Conservation (phyloP, 1,140 invertebrate genomes). For the Orchestia grillus region DNA sequence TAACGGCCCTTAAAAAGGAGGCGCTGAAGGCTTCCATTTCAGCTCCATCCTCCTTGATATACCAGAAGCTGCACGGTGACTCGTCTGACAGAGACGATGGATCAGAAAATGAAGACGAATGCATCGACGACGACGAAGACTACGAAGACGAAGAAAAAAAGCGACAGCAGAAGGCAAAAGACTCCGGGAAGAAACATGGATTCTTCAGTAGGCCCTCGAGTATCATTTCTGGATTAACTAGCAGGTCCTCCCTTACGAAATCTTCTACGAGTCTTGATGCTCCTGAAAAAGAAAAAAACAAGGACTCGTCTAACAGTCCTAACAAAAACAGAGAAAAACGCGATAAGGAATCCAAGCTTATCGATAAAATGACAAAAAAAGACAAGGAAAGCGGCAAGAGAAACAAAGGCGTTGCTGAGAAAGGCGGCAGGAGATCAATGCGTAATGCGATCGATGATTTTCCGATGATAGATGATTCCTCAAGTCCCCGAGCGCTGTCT, state of each 20-base stretch:
- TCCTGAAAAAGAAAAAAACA: slow-evolving; percentile 58
- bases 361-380: slow-evolving; percentile 56
- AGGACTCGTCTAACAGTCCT: background rate
- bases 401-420: background rate
- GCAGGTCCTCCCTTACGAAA: slow-evolving; percentile 57
- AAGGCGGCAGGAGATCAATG: slow-evolving; percentile 57
- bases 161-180: background rate
- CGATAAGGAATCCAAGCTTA: slow-evolving; percentile 47
- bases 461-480: slow-evolving; percentile 65
- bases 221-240: slow-evolving; percentile 59
- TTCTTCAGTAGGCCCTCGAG: slow-evolving; percentile 60
- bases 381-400: slow-evolving; percentile 2
- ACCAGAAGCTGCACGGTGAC: slow-evolving; percentile 21
- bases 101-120: background rate
- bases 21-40: slow-evolving; percentile 29
- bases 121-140: background rate
- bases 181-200: slow-evolving; percentile 51
- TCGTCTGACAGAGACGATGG: background rate
- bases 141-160: slow-evolving; percentile 12
- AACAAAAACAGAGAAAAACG: slow-evolving; percentile 61
- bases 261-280: slow-evolving; percentile 59
- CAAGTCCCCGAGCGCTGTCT: background rate
- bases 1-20: slow-evolving; percentile 57
- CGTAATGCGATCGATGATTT: slow-evolving; percentile 61
- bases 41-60: background rate